phyloP scores from a whole-genome alignment of 2,113 vertebrate genomes.

The Mobula birostris region DNA sequence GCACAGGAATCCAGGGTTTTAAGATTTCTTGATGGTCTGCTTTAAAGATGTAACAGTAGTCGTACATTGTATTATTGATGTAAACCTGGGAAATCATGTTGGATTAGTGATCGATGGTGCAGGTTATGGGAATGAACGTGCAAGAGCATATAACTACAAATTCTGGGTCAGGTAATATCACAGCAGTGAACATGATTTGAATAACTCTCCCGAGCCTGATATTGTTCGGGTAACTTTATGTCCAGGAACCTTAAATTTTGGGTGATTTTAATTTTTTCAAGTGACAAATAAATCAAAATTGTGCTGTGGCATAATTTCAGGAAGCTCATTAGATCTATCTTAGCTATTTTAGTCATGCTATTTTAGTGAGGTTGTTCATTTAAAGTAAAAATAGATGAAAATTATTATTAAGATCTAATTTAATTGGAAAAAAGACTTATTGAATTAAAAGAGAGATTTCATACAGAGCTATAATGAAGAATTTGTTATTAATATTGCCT shows the following conservation, averaged over 20 bases:
- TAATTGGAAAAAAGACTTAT: background rate
- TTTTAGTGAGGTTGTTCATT: background rate
- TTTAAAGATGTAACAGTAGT: background rate
- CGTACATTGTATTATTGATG: slow-evolving; percentile 1
- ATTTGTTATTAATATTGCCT: background rate
- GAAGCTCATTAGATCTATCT: background rate
- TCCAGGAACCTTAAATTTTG: too few relatives aligned
- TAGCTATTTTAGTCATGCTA: background rate
- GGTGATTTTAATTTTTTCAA: background rate
- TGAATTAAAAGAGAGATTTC: background rate
- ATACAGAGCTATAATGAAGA: background rate
- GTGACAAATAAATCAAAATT: background rate
- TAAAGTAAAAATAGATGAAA: background rate
- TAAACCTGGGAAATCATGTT: slow-evolving; percentile 6
- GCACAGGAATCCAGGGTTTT: background rate
- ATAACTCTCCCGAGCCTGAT: background rate
- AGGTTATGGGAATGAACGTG: slow-evolving; percentile 14
- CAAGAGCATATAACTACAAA: background rate
- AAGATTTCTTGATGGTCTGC: background rate
- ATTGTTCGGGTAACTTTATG: background rate
- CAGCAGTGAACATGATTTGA: background rate
- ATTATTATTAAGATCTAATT: background rate
- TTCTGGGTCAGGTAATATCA: background rate
- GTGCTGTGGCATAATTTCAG: background rate
- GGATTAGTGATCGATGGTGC: background rate